These are phyloP conservation scores for Nomada hirtipes DNA, from an alignment of 2,888 invertebrate genomes.

Conservation along the genomic window DNA sequence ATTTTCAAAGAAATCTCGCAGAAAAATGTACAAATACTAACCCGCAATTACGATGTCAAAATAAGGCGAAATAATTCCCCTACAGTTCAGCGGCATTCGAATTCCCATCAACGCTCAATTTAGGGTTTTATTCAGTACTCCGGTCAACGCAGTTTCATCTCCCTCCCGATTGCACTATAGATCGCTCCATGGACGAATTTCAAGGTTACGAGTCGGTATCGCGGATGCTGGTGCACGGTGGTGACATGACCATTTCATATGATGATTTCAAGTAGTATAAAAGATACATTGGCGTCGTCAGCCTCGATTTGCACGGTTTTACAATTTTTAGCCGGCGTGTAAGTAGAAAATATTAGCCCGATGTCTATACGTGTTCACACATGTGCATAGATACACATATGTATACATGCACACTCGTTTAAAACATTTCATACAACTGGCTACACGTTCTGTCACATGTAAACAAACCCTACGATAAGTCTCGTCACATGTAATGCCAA, in stretches of 20 bases:
- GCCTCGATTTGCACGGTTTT: constrained; percentile 92
- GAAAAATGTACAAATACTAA: too few relatives aligned
- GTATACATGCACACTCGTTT: not conserved
- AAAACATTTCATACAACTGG: not conserved
- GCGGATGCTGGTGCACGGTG: constrained; percentile 19
- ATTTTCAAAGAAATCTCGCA: too few relatives aligned
- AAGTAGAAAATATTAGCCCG: constrained; percentile 84
- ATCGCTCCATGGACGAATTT: too few relatives aligned
- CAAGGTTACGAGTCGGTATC: not conserved
- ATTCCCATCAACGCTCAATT: too few relatives aligned
- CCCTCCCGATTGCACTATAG: too few relatives aligned
- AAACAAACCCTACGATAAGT: not conserved
- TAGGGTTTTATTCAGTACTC: too few relatives aligned
- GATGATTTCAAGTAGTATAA: constrained; percentile 83
- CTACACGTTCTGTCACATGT: constrained; percentile 21
- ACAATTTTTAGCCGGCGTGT: constrained; percentile 95
- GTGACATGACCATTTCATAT: constrained; percentile 52
- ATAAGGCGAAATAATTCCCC: too few relatives aligned
- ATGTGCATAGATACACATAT: too few relatives aligned
- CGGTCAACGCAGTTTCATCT: too few relatives aligned
- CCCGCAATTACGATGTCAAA: too few relatives aligned
- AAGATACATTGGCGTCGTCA: constrained; percentile 85
- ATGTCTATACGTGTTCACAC: not conserved
- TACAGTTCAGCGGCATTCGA: too few relatives aligned
- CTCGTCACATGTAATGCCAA: not conserved